Base-by-base conservation (phyloP, 2,113 vertebrate species). In the Oryzias woworae region DNA sequence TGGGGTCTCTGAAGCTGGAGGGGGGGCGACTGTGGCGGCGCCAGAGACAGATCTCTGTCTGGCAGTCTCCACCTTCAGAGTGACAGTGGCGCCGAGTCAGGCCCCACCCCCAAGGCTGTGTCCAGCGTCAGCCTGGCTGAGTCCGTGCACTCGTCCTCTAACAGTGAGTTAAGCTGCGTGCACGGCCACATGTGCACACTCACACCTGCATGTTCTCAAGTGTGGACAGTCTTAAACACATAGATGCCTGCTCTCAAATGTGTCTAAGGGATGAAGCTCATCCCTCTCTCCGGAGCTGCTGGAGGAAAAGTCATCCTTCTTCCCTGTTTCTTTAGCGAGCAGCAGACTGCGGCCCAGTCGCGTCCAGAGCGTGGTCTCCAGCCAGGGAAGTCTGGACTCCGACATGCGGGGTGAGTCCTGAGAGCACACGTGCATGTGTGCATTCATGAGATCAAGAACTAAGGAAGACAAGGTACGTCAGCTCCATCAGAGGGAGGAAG, bases 361-460 rank as follows among this genome's bases (percentile, higher is more conserved):
- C 0, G 95, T 96, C 48, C 94, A 95, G 77, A 98, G 96, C 62
- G 92, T 97, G 0, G 94, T 98, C 52, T 98, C 95, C 3, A 98
- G 96, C 77, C 96, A 97, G 77, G 96, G 96, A 59, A 98, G 96
- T 59, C 80, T 97, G 92, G 96, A 98, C 84, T 98, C 96, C 0
- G 96, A 98, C 82, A 96, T 96, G 71, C 87, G 94, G 31, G 96
- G 96, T 97, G 84, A 91, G 92, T 54, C 36, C 8, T 36, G 36
- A 36, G 36, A 36, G 36, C 8, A 7, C 36, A 36, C 8, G 10
- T 10, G 10, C 36, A 36, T 3, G 10, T 36, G 36, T 3, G 36
- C 36, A 3, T 36, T 36, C 7, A 36, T 3, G 36, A 8, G 1
- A 36, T 36, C 8, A 36, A 12, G 36, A 36, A 12, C 36, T 36